Evolutionary conservation across 1,140 invertebrate species (phyloP), one percentile per base, ranked within the genome.

Genomic region (Aricia agestis): DNA sequence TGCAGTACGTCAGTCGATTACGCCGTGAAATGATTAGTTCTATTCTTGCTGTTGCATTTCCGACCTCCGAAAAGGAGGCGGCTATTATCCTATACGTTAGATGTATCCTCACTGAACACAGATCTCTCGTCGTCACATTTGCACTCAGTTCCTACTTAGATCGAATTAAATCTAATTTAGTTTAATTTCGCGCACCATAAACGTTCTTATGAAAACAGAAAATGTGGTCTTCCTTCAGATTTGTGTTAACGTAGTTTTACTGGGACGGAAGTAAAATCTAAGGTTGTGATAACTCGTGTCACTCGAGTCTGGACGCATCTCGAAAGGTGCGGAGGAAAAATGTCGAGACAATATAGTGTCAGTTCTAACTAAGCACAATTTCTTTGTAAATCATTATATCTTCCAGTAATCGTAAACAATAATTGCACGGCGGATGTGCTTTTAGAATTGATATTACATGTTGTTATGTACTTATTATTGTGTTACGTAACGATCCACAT

Each of bases 111-210:
- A 63, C 59, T 25, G 19, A 69, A 61, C 74, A 78, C 79, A 79
- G 87, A 90, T 90, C 86, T 90, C 89, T 86, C 72, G 67, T 78
- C 83, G 85, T 83, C 83, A 87, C 82, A 85, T 82, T 81, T 82
- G 84, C 89, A 88, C 87, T 88, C 87, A 91, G 89, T 91, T 91
- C 89, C 89, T 91, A 91, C 78, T 88, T 89, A 90, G 87, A 78
- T 89, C 83, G 83, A 88, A 83, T 88, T 79, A 78, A 75, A 82
- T 79, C 78, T 82, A 79, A 79, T 82, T 85, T 87, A 90, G 86
- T 82, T 84, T 85, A 84, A 76, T 78, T 78, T 81, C 80, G 76
- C 78, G 67, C 63, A 59, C 75, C 73, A 73, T 78, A 78, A 73
- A 74, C 78, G 76, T 76, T 75, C 71, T 57, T 68, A 69, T 73